These are phyloP conservation scores for Gymnocheta viridis DNA, from an alignment of 2,888 invertebrate genomes.

Conservation along the genomic window DNA sequence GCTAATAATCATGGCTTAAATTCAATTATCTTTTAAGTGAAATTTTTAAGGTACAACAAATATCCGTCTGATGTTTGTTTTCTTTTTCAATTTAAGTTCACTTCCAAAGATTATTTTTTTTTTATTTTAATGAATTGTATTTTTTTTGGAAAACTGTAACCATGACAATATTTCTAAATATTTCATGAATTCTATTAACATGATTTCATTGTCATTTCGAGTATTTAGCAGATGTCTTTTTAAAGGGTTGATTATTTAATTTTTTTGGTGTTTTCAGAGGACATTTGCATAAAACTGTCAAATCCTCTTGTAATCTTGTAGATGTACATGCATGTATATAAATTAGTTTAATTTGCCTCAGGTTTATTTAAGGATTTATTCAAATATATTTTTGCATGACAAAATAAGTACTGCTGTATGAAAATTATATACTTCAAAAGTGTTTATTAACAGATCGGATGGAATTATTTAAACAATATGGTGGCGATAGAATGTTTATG, in stretches of 20 bases:
- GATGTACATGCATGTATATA: constrained; percentile 16
- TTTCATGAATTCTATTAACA: background rate
- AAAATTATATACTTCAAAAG: constrained; percentile 30
- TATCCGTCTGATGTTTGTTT: background rate
- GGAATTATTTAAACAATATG: background rate
- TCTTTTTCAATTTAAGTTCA: background rate
- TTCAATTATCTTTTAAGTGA: background rate
- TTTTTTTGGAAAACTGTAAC: background rate
- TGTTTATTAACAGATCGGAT: constrained; percentile 32
- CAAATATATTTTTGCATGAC: constrained; percentile 14
- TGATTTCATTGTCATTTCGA: constrained; percentile 49
- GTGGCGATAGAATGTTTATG: background rate
- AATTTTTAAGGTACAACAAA: background rate
- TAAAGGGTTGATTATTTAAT: constrained; percentile 29
- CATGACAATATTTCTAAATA: constrained; percentile 22
- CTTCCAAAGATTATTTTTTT: background rate
- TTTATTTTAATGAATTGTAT: background rate
- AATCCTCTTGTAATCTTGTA: constrained; percentile 60
- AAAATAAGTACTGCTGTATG: constrained; percentile 11
- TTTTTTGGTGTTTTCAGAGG: background rate
- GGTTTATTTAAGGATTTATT: constrained; percentile 45
- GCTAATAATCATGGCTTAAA: background rate
- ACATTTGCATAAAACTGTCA: constrained; percentile 53
- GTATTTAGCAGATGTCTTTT: constrained; percentile 56
- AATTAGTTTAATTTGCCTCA: constrained; percentile 55